A percentile compares a stretch with the other conserved stretches of the same genome.
These are phyloP conservation scores for Heteromurus nitidus DNA, from an alignment of 2,888 invertebrate species.

Conservation along the genomic window DNA sequence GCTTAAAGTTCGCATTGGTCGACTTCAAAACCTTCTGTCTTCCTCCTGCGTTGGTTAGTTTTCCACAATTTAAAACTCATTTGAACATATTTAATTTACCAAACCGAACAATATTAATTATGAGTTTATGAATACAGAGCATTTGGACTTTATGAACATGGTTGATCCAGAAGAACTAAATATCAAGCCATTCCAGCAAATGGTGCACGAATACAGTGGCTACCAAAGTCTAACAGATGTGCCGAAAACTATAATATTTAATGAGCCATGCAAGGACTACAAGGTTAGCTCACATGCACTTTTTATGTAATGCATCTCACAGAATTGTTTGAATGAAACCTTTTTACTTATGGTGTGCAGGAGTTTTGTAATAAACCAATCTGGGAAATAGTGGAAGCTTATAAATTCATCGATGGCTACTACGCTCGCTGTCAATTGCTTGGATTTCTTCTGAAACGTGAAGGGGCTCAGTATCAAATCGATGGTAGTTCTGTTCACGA, in stretches of 20 bases:
- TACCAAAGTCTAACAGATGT: slow-evolving; percentile 97
- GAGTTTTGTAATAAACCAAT: slow-evolving; percentile 82
- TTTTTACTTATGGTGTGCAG: slow-evolving; percentile 4
- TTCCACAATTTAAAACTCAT: background rate
- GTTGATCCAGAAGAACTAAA: slow-evolving; percentile 84
- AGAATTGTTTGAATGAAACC: no score
- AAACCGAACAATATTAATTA: background rate
- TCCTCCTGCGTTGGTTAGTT: slow-evolving; percentile 92
- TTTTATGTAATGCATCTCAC: no score
- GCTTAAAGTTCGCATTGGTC: slow-evolving; percentile 95
- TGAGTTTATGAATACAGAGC: slow-evolving; percentile 80
- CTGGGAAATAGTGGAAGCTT: slow-evolving; percentile 84
- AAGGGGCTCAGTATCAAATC: slow-evolving; percentile 83
- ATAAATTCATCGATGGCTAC: slow-evolving; percentile 83
- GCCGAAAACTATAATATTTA: slow-evolving; percentile 86
- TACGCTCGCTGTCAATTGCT: slow-evolving; percentile 89
- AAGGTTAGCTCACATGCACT: slow-evolving; percentile 75
- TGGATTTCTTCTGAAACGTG: slow-evolving; percentile 87
- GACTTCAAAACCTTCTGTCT: slow-evolving; percentile 96
- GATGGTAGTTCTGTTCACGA: slow-evolving; percentile 79
- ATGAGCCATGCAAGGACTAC: slow-evolving; percentile 79
- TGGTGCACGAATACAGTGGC: slow-evolving; percentile 93
- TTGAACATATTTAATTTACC: background rate
- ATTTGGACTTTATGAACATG: slow-evolving; percentile 94
- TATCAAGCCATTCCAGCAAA: slow-evolving; percentile 89